These are phyloP conservation scores for Colletes collaris DNA, from an alignment of 2,888 invertebrate genomes.

Conservation along the genomic window DNA sequence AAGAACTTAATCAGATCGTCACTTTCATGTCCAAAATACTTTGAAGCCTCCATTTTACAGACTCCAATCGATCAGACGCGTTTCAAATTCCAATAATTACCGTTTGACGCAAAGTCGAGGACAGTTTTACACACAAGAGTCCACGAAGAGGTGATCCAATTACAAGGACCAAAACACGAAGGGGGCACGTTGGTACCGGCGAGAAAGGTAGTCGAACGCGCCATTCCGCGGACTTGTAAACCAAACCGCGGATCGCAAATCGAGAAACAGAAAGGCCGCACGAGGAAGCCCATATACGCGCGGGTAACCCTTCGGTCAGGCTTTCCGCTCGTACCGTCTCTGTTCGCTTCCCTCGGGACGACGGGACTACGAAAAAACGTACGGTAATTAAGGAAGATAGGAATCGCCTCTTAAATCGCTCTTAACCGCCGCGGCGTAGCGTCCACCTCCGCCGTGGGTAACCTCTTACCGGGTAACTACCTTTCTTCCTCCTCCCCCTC, in stretches of 20 bases:
- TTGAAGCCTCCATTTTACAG: too few relatives aligned
- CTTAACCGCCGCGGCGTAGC: slow-evolving; percentile 59
- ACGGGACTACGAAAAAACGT: slow-evolving; percentile 67
- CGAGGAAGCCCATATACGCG: slow-evolving; percentile 59
- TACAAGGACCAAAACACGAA: too few relatives aligned
- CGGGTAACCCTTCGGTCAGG: slow-evolving; percentile 35
- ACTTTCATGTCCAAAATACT: too few relatives aligned
- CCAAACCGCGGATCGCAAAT: slow-evolving; percentile 64
- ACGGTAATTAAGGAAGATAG: slow-evolving; percentile 80
- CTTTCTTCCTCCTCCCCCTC: slow-evolving; percentile 8
- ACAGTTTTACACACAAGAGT: too few relatives aligned
- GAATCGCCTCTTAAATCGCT: slow-evolving; percentile 77
- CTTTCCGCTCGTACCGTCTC: slow-evolving; percentile 23
- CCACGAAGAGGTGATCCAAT: too few relatives aligned
- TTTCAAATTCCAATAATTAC: too few relatives aligned
- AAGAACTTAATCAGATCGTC: too few relatives aligned
- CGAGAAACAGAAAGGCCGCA: slow-evolving; percentile 57
- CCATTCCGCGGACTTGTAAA: slow-evolving; percentile 66
- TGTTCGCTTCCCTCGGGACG: slow-evolving; percentile 35
- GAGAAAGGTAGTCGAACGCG: neutral
- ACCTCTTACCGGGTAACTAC: slow-evolving; percentile 56
- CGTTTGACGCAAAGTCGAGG: too few relatives aligned
- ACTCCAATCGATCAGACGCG: too few relatives aligned
- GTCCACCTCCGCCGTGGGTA: slow-evolving; percentile 58
- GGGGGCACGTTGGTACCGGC: neutral